These are phyloP conservation scores for Mnemiopsis leidyi DNA, from an alignment of 37 sponge, comb jelly and placozoan genomes.

Conservation along the genomic window DNA sequence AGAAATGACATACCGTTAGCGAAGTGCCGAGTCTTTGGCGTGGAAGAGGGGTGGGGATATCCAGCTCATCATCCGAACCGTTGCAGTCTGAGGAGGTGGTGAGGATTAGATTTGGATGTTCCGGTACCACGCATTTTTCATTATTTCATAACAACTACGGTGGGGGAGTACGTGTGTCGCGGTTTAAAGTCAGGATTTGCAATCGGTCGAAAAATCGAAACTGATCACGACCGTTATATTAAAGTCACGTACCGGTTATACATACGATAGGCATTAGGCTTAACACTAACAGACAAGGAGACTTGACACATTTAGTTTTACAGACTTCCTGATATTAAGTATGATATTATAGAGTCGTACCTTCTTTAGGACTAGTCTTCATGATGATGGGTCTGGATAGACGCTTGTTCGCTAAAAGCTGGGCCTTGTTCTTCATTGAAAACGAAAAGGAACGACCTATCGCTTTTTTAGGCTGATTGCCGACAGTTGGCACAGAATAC, in stretches of 20 bases:
- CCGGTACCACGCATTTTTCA: no score
- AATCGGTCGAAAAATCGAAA: no score
- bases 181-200: no score
- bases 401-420: not conserved
- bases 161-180: no score
- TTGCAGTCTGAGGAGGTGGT: not conserved
- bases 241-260: no score
- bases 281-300: no score
- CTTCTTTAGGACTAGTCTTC: slow-evolving; percentile 8
- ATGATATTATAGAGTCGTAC: no score
- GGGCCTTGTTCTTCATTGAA: slow-evolving; percentile 22
- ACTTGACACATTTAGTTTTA: no score
- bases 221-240: no score
- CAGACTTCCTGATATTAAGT: no score
- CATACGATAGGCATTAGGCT: no score
- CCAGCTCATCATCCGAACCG: not conserved
- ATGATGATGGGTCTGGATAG: not conserved
- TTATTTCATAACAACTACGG: no score
- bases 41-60: not conserved
- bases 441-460: not conserved
- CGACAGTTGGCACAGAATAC: not conserved
- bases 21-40: not conserved
- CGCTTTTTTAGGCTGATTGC: not conserved
- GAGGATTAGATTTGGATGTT: not conserved
- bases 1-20: not conserved